Conservation (phyloP, 2,888 invertebrate genomes). For the Agonopterix arenella region DNA sequence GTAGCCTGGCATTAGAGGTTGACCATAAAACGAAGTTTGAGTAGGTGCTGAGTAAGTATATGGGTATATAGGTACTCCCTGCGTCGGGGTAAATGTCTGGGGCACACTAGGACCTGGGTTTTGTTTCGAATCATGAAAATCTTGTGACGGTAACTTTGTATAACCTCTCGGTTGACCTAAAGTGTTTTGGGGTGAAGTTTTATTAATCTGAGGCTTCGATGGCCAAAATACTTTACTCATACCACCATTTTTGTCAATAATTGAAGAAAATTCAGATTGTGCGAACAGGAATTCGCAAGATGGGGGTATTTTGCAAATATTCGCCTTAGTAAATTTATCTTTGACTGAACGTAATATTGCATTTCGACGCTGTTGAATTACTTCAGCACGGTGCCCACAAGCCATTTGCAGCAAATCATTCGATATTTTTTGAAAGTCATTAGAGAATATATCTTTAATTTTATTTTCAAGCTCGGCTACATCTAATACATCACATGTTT, state of each 20-base stretch:
- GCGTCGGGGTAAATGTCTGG: not conserved
- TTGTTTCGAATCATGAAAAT: not conserved
- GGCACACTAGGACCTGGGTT: not conserved
- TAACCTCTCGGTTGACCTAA: not conserved
- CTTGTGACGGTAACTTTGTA: constrained; percentile 1
- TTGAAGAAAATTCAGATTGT: not conserved
- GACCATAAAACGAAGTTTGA: not conserved
- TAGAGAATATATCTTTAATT: constrained; percentile 1
- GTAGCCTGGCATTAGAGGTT: not conserved
- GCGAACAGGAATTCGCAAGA: constrained; percentile 4
- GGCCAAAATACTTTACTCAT: constrained; percentile 3
- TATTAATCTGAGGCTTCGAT: not conserved
- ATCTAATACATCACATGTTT: not conserved
- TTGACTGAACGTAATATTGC: constrained; percentile 3
- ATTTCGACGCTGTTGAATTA: constrained; percentile 7
- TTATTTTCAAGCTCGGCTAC: not conserved
- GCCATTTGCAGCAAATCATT: constrained; percentile 7
- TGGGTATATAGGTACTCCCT: not conserved
- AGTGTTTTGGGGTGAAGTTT: not conserved
- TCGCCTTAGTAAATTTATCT: constrained; percentile 6
- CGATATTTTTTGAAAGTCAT: constrained; percentile 4
- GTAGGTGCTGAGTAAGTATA: not conserved
- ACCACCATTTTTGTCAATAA: constrained; percentile 2
- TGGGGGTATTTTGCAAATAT: constrained; percentile 6
- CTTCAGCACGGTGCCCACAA: constrained; percentile 7